phyloP scores from a whole-genome alignment of 2,888 invertebrate genomes.

The Tubulanus polymorphus region DNA sequence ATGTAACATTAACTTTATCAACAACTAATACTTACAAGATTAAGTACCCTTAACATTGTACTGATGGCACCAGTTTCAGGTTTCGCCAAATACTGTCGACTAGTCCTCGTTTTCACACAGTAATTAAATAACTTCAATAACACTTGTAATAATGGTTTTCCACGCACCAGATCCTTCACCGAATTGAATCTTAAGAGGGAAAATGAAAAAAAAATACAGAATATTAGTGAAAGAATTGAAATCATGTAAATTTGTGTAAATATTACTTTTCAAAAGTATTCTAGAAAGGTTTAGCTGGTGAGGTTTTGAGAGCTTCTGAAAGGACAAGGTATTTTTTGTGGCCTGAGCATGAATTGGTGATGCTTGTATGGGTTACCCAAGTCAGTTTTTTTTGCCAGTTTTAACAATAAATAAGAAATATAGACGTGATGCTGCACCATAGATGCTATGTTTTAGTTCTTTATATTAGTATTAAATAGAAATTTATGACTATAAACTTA shows the following conservation, averaged over 20 bases:
- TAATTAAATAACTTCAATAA: slow-evolving; percentile 83
- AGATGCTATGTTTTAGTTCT: no score
- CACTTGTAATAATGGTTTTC: slow-evolving; percentile 82
- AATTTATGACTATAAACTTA: no score
- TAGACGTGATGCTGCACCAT: no score
- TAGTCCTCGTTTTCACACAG: slow-evolving; percentile 79
- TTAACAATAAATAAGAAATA: slow-evolving; percentile 2
- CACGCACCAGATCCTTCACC: slow-evolving; percentile 77
- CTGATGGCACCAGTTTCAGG: slow-evolving; percentile 65
- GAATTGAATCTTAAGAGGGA: slow-evolving; percentile 68
- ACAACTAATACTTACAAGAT: slow-evolving; percentile 54
- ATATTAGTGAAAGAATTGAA: background rate
- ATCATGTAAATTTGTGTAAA: background rate
- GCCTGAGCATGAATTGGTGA: no score
- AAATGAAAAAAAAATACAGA: slow-evolving; percentile 4
- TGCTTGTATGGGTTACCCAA: no score
- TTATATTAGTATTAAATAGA: no score
- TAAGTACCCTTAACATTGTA: slow-evolving; percentile 66
- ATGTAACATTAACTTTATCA: background rate
- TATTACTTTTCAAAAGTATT: background rate
- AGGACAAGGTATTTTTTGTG: no score
- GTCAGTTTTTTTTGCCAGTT: no score
- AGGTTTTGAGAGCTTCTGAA: no score
- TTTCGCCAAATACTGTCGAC: slow-evolving; percentile 82
- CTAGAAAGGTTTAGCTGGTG: background rate